Percentiles rank a stretch among this genome's conserved stretches.
These are phyloP conservation scores for Formica aserva DNA, from an alignment of 2,888 invertebrate species.

Conservation along the genomic window DNA sequence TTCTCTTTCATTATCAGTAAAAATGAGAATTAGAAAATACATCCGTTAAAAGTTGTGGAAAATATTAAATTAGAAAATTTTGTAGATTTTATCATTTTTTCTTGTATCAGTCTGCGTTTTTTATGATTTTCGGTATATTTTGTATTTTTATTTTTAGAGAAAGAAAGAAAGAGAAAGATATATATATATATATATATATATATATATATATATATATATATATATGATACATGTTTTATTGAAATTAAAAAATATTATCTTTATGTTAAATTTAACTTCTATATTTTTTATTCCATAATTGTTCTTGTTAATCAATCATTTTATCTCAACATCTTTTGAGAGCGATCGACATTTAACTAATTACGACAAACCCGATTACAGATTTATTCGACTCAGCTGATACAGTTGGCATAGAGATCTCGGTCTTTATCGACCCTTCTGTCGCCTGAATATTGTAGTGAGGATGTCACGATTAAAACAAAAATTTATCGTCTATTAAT, in stretches of 20 bases:
- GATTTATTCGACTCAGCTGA: slow-evolving; percentile 44
- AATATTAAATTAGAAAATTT: background rate
- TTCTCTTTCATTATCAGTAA: background rate
- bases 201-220: background rate
- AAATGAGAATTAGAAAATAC: background rate
- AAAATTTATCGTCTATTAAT: slow-evolving; percentile 72
- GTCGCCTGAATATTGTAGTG: slow-evolving; percentile 31
- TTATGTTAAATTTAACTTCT: slow-evolving; percentile 28
- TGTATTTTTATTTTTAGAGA: background rate
- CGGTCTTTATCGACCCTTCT: slow-evolving; percentile 59
- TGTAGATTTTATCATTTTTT: background rate
- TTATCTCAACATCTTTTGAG: slow-evolving; percentile 19
- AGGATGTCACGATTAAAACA: slow-evolving; percentile 63
- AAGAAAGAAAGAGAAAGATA: no score
- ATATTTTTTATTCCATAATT: slow-evolving; percentile 17
- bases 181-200: background rate
- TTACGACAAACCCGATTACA: slow-evolving; percentile 41
- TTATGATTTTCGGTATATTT: background rate
- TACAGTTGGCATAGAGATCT: slow-evolving; percentile 65
- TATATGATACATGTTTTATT: background rate
- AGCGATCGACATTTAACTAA: slow-evolving; percentile 31
- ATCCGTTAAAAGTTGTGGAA: background rate
- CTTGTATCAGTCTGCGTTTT: background rate
- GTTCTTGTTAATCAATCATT: slow-evolving; percentile 16
- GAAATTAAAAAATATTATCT: background rate